Percentiles rank a stretch among this genome's conserved stretches.
Evolutionary conservation across 2,888 invertebrate species (phyloP).

Genomic region (Euspilapteryx auroguttella): DNA sequence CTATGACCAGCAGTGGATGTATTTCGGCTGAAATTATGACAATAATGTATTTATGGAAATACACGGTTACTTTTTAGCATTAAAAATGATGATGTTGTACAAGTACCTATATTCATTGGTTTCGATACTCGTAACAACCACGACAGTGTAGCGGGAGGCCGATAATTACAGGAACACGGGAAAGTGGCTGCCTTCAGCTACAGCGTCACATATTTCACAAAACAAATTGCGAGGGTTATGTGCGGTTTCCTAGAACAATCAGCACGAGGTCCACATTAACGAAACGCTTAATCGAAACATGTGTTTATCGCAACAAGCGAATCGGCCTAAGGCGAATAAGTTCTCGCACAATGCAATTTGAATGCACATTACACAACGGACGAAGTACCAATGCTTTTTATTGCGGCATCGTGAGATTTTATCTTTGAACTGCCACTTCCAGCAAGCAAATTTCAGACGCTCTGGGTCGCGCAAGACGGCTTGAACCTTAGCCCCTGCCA

Average conservation of each 20-base stretch:
- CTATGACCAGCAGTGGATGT: no score
- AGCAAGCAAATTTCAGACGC: slow-evolving; percentile 58
- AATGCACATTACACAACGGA: slow-evolving; percentile 62
- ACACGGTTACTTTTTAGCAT: no score
- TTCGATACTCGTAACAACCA: no score
- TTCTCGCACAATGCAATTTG: slow-evolving; percentile 63
- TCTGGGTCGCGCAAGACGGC: slow-evolving; percentile 19
- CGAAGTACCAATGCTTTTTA: slow-evolving; percentile 58
- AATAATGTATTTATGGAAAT: no score
- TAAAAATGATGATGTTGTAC: no score
- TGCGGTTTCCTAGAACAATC: slow-evolving; percentile 8
- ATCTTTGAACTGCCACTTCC: slow-evolving; percentile 60
- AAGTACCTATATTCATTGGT: no score
- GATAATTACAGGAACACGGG: no score
- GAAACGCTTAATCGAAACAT: slow-evolving; percentile 52
- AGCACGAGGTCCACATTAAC: slow-evolving; percentile 24
- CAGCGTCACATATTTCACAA: slow-evolving; percentile 1
- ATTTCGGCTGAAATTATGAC: no score
- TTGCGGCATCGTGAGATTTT: slow-evolving; percentile 62
- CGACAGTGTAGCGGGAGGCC: no score
- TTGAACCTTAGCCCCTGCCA: slow-evolving; percentile 28
- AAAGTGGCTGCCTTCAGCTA: no score
- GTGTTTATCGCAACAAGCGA: slow-evolving; percentile 58
- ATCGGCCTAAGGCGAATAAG: slow-evolving; percentile 61
- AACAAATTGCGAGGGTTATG: slow-evolving; percentile 1